A percentile compares a stretch with the other conserved stretches of the same genome.
Conservation (phyloP, 2,113 vertebrate species). For the Anguilla rostrata region DNA sequence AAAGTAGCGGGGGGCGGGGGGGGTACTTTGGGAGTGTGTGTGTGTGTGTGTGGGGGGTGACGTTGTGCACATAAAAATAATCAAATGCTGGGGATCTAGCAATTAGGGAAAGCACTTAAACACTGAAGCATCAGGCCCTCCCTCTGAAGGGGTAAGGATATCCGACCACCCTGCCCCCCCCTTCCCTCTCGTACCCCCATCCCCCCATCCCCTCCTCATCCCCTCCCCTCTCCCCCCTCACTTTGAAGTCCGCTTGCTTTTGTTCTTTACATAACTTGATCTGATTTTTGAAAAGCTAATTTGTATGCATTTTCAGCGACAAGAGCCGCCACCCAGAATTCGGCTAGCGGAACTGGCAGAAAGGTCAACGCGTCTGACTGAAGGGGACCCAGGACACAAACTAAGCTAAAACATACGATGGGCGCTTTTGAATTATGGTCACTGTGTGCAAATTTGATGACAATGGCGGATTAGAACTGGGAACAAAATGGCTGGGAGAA, state of each 20-base stretch:
- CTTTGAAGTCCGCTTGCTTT: constrained; percentile 85
- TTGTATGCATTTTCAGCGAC: constrained; percentile 77
- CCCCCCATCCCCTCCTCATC: constrained; percentile 27
- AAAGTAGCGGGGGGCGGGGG: constrained; percentile 34
- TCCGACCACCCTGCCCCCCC: constrained; percentile 37
- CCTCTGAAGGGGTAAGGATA: constrained; percentile 60
- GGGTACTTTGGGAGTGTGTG: constrained; percentile 20
- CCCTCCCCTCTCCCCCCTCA: constrained; percentile 28
- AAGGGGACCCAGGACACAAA: constrained; percentile 34
- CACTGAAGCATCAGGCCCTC: constrained; percentile 57
- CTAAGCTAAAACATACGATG: constrained; percentile 55
- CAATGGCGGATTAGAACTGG: constrained; percentile 53
- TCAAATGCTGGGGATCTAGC: constrained; percentile 54
- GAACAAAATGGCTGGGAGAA: constrained; percentile 54
- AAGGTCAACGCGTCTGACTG: constrained; percentile 54
- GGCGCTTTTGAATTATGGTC: constrained; percentile 63
- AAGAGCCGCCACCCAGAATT: constrained; percentile 80
- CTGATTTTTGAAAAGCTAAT: constrained; percentile 76
- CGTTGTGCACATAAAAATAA: constrained; percentile 57
- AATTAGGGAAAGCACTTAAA: constrained; percentile 52
- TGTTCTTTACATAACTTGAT: constrained; percentile 85
- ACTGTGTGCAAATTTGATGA: constrained; percentile 58
- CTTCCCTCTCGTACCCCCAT: background rate
- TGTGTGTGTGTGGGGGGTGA: background rate
- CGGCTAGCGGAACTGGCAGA: constrained; percentile 59